These are phyloP conservation scores for Argyrosomus regius DNA, from an alignment of 2,797 vertebrate genomes.

Conservation along the genomic window DNA sequence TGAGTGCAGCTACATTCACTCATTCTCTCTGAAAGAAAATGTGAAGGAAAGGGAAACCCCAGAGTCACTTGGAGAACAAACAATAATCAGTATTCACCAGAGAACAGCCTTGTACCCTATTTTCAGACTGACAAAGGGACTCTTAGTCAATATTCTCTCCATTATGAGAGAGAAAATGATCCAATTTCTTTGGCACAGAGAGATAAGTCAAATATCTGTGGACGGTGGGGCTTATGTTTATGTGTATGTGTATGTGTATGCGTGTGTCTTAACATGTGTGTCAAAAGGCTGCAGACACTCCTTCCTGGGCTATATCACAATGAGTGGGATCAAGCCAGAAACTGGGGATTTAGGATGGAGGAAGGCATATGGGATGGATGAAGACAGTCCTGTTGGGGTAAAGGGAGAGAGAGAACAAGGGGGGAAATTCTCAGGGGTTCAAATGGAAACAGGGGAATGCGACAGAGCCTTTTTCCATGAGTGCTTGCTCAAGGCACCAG, in stretches of 20 bases:
- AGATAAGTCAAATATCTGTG: slow-evolving; percentile 19
- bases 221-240: slow-evolving; percentile 9
- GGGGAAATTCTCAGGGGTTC: slow-evolving; percentile 58
- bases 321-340: slow-evolving; percentile 36
- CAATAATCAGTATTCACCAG: slow-evolving; percentile 33
- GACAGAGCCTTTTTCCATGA: slow-evolving; percentile 82
- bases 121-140: slow-evolving; percentile 43
- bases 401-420: slow-evolving; percentile 40
- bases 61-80: slow-evolving; percentile 25
- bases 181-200: slow-evolving; percentile 51
- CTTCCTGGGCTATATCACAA: slow-evolving; percentile 38
- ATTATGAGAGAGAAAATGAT: slow-evolving; percentile 31
- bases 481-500: slow-evolving; percentile 82
- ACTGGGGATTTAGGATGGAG: slow-evolving; percentile 23
- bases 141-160: slow-evolving; percentile 43
- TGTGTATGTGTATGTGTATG: neutral
- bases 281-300: slow-evolving; percentile 36
- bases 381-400: slow-evolving; percentile 35
- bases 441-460: slow-evolving; percentile 75
- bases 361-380: slow-evolving; percentile 26
- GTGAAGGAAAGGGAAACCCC: slow-evolving; percentile 55
- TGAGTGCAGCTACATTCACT: slow-evolving; percentile 50
- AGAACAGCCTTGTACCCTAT: slow-evolving; percentile 36
- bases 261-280: slow-evolving; percentile 24
- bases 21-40: slow-evolving; percentile 32